phyloP scores from a whole-genome alignment of 2,888 invertebrate genomes.

The Copidosoma aretas region DNA sequence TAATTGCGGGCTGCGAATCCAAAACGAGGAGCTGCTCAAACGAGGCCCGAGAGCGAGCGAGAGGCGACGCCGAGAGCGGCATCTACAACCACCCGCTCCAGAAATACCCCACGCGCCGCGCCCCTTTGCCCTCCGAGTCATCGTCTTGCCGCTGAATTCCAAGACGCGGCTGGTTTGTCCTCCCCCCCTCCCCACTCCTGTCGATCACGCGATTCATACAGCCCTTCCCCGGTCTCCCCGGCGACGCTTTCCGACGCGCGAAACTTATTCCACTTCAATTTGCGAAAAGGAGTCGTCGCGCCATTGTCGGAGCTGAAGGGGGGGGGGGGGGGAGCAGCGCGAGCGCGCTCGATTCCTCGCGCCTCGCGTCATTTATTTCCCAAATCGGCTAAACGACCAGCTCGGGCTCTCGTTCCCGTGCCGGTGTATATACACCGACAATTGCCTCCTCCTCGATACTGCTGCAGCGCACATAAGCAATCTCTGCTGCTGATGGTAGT shows the following conservation, averaged over 20 bases:
- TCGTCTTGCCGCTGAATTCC: conserved; percentile 28
- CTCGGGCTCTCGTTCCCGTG: too few species aligned
- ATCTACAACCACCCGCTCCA: conserved; percentile 19
- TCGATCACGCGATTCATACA: too few species aligned
- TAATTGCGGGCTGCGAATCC: conserved; percentile 48
- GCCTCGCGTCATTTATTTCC: conserved; percentile 25
- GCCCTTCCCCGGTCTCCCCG: too few species aligned
- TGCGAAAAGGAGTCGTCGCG: conserved; percentile 25
- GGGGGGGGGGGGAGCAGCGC: too few species aligned
- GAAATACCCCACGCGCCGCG: conserved; percentile 32
- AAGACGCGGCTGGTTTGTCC: not conserved
- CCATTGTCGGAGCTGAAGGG: too few species aligned
- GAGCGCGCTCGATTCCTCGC: not conserved
- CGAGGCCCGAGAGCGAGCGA: conserved; percentile 24
- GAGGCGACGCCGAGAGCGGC: conserved; percentile 19
- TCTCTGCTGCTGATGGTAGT: not conserved
- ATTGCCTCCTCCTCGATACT: conserved; percentile 22
- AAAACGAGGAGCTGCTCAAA: conserved; percentile 42
- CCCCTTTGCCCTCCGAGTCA: conserved; percentile 9
- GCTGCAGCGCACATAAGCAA: conserved; percentile 15
- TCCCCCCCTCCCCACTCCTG: too few species aligned
- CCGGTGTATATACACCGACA: conserved; percentile 16
- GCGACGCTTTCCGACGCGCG: too few species aligned
- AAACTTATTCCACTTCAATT: conserved; percentile 29
- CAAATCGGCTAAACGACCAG: conserved; percentile 23